These are phyloP conservation scores for Yponomeuta plumbellus DNA, from an alignment of 2,888 invertebrate genomes.

Conservation along the genomic window DNA sequence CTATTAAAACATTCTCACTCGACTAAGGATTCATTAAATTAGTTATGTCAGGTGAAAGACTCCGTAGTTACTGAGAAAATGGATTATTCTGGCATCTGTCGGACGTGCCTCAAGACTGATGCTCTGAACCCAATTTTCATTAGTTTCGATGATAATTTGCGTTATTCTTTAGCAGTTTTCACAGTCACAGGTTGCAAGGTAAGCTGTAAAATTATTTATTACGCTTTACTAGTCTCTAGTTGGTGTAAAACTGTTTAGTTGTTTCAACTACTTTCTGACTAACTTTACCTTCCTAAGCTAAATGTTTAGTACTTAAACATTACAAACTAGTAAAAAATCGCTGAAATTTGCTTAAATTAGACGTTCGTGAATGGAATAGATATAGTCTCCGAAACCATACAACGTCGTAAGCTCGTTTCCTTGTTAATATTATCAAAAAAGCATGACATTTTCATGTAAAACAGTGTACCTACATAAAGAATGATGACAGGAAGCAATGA, in stretches of 20 bases:
- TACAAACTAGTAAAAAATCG: too few relatives aligned
- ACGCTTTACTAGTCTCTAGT: neutral
- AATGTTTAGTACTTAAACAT: too few relatives aligned
- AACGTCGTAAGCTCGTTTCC: neutral
- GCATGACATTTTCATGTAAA: too few relatives aligned
- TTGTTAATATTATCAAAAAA: neutral
- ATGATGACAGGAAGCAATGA: too few relatives aligned
- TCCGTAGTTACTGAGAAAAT: constrained; percentile 23
- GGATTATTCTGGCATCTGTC: constrained; percentile 37
- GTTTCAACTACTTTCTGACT: neutral
- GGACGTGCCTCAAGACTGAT: constrained; percentile 35
- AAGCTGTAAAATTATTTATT: neutral
- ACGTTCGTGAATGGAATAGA: neutral
- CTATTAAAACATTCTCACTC: too few relatives aligned
- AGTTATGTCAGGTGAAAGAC: neutral
- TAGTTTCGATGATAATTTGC: constrained; percentile 22
- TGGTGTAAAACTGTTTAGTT: too few relatives aligned
- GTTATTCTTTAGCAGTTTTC: constrained; percentile 29
- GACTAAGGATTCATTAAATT: neutral
- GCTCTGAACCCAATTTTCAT: constrained; percentile 36
- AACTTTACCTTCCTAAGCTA: too few relatives aligned
- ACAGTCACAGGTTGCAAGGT: constrained; percentile 40
- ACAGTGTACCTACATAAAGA: too few relatives aligned
- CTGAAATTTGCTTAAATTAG: too few relatives aligned
- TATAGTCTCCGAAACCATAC: neutral